A percentile compares a stretch with the other conserved stretches of the same genome.
phyloP scores from a whole-genome alignment of 1,140 invertebrate genomes.

The Choristoneura fumiferana region DNA sequence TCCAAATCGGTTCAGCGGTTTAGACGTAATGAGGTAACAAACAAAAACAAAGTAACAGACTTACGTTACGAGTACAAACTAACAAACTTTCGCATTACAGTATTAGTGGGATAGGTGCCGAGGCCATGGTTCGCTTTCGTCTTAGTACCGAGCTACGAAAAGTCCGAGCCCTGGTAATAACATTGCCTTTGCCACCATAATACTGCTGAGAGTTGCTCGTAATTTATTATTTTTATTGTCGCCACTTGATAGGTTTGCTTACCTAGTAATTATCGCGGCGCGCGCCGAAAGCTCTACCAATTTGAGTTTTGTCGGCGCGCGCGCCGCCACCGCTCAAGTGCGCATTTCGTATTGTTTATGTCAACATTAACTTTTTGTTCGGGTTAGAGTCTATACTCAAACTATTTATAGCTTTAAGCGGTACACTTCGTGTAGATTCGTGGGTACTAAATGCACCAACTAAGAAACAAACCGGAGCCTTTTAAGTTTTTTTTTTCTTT shows the following conservation, averaged over 20 bases:
- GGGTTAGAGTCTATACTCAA: constrained; percentile 28
- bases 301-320: constrained; percentile 40
- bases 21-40: too few relatives aligned
- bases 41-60: too few relatives aligned
- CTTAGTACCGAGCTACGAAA: too few relatives aligned
- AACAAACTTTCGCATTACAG: too few relatives aligned
- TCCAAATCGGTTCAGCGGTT: too few relatives aligned
- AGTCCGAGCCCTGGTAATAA: too few relatives aligned
- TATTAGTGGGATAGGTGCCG: too few relatives aligned
- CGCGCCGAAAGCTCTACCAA: constrained; percentile 61
- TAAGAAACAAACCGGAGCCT: not conserved
- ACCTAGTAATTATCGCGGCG: constrained; percentile 63
- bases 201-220: constrained; percentile 52
- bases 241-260: constrained; percentile 56
- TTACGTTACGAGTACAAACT: too few relatives aligned
- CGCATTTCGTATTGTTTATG: constrained; percentile 61
- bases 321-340: constrained; percentile 41
- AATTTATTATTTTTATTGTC: constrained; percentile 69
- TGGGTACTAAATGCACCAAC: too few relatives aligned
- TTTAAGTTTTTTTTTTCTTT: not conserved
- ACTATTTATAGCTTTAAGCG: constrained; percentile 38
- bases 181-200: too few relatives aligned
- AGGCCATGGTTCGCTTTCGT: too few relatives aligned
- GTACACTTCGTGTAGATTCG: not conserved
- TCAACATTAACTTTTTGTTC: constrained; percentile 55